Base-by-base conservation (phyloP, 2,113 vertebrate genomes). In the Spilogale gracilis region DNA sequence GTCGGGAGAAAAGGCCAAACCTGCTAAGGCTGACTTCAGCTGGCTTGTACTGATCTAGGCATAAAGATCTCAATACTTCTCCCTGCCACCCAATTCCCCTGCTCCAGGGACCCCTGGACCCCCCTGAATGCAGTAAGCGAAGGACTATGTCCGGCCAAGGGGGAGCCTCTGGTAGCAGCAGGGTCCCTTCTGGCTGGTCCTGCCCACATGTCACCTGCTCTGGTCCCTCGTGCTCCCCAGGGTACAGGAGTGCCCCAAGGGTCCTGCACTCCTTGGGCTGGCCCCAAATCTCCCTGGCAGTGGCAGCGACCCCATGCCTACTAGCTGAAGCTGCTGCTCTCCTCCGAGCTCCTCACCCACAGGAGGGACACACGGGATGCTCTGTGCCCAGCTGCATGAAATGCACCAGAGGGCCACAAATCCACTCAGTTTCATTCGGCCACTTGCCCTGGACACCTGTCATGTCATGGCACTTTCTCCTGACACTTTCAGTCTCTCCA, bases 1-100 rank as follows among this genome's bases (percentile, higher is more conserved):
- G 32, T 56, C 8, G 32, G 76, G n/a, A 50, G 48, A 45, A 1
- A 2, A 2, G 58, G 52, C 38, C 21, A 25, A 58, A 32, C 56
- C 27, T 18, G 17, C 25, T 8, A 17, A 78, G 69, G 30, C 67
- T 71, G 38, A 80, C 11, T 74, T 89, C 38, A 74, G 50, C 58
- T 50, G 17, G 58, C 1, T 0, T 2, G 0, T 8, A 1, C n/a
- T 14, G 23, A 50, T 25, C 23, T 52, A 25, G 6, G 14, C 50
- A 58, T 56, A 79, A 45, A 65, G 48, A 82, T 25, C 48, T 30
- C 85, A 84, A 17, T 32, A 32, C 0, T 7, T 43, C 52, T 82
- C 56, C 9, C 1, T 27, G 67, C 30, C 76, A 23, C 38, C 56
- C 74, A 8, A 5, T 43, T 74, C 43, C 43, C 14, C 38, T 23